Conservation (phyloP, 2,797 vertebrate genomes). For the Hemitrygon akajei region DNA sequence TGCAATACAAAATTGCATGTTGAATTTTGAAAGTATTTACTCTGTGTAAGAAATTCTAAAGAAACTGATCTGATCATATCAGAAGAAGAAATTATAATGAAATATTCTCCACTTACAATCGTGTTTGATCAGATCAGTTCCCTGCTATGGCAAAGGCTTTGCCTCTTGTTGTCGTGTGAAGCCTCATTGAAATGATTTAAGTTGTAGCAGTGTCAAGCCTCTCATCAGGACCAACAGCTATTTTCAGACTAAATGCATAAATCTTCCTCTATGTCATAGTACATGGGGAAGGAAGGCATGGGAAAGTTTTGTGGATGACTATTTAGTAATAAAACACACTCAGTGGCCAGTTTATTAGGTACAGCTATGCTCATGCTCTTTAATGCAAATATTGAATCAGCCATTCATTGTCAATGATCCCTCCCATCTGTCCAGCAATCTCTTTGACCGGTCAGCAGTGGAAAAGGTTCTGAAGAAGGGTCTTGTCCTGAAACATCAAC, state of each 20-base stretch:
- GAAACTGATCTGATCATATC: background rate
- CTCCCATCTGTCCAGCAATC: too few relatives aligned
- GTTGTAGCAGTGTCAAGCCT: background rate
- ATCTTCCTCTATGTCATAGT: background rate
- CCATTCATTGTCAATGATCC: too few relatives aligned
- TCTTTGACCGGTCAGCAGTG: too few relatives aligned
- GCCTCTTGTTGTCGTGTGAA: background rate
- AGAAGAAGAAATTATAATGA: background rate
- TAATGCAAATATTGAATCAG: too few relatives aligned
- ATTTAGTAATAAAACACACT: background rate
- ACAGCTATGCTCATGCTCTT: too few relatives aligned
- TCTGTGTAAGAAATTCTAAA: background rate
- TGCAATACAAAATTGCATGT: background rate
- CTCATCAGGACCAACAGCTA: background rate
- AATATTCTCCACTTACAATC: background rate
- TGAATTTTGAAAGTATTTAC: background rate
- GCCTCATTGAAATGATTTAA: background rate
- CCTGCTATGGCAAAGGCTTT: background rate
- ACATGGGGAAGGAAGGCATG: background rate
- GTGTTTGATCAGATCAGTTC: background rate
- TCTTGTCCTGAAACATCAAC: too few relatives aligned
- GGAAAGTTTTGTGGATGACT: background rate
- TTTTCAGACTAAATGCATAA: background rate
- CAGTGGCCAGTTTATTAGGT: too few relatives aligned
- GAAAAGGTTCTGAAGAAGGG: too few relatives aligned